A percentile compares a stretch with the other conserved stretches of the same genome.
Evolutionary conservation across 2,113 vertebrate species (phyloP).

Genomic region (Lamprologus sp.): DNA sequence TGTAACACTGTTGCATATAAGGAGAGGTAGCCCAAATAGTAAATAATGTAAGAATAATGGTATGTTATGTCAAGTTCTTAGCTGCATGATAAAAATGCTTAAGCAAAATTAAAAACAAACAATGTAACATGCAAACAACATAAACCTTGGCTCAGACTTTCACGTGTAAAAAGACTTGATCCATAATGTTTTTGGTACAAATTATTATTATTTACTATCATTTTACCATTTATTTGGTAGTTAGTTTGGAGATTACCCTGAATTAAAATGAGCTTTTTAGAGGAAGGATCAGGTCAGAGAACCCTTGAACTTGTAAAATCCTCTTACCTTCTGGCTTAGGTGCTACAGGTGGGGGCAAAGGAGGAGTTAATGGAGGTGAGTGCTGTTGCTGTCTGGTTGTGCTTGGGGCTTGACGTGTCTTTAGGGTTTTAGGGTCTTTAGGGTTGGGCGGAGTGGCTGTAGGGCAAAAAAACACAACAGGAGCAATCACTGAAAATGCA

Average conservation of each 20-base stretch:
- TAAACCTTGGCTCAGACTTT: not conserved
- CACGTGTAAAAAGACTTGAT: not conserved
- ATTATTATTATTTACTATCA: not conserved
- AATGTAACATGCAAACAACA: not conserved
- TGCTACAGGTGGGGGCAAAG: conserved; percentile 8
- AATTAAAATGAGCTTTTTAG: not conserved
- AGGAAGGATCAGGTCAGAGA: not conserved
- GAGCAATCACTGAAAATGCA: not conserved
- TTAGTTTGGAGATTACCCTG: not conserved
- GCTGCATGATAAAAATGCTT: not conserved
- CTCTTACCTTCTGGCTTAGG: conserved; percentile 44
- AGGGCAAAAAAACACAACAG: not conserved
- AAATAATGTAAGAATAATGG: not conserved
- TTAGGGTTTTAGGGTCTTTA: conserved; percentile 33
- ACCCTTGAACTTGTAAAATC: not conserved
- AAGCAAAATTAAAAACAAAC: not conserved
- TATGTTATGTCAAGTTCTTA: not conserved
- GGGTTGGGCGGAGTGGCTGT: conserved; percentile 49
- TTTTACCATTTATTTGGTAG: not conserved
- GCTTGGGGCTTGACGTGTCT: not conserved
- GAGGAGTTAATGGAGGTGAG: not conserved
- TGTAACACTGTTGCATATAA: not conserved
- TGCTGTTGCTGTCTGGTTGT: not conserved
- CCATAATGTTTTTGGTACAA: not conserved
- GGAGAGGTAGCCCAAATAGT: not conserved